A percentile compares a stretch with the other conserved stretches of the same genome.
phyloP scores from a whole-genome alignment of 2,888 invertebrate species.

The Drosophila gaucha region DNA sequence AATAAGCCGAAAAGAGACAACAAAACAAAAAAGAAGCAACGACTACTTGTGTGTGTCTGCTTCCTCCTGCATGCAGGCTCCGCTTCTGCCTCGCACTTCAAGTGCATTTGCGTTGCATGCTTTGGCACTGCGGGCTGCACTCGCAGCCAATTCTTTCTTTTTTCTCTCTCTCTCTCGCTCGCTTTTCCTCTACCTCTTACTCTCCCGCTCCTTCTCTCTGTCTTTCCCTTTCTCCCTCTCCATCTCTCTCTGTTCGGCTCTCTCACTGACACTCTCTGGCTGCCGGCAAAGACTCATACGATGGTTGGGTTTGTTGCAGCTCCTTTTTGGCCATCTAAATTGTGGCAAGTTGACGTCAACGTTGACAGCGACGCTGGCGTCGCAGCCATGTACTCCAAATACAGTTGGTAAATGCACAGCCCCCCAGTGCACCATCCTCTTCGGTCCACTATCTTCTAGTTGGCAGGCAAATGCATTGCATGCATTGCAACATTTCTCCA shows the following conservation, averaged over 20 bases:
- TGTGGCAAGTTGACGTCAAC: constrained; percentile 67
- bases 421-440: neutral
- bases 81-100: constrained; percentile 51
- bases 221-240: constrained; percentile 1
- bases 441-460: constrained; percentile 70
- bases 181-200: neutral
- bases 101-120: constrained; percentile 76
- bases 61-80: constrained; percentile 27
- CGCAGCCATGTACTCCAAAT: constrained; percentile 42
- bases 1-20: constrained; percentile 82
- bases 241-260: constrained; percentile 14
- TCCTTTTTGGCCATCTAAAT: constrained; percentile 75
- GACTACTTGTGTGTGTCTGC: constrained; percentile 50
- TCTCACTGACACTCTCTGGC: constrained; percentile 30
- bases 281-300: constrained; percentile 27
- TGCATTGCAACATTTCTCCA: constrained; percentile 71
- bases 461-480: constrained; percentile 75
- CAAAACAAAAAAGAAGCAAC: constrained; percentile 80
- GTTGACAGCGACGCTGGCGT: constrained; percentile 52
- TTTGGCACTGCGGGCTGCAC: constrained; percentile 41
- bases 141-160: constrained; percentile 24
- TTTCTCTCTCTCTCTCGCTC: constrained; percentile 5
- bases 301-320: constrained; percentile 41
- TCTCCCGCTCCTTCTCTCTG: constrained; percentile 2
- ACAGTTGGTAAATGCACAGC: constrained; percentile 44